Evolutionary conservation across 2,888 invertebrate genomes (phyloP), one percentile per base, ranked within the genome.

Genomic region (Osmoderma eremita): DNA sequence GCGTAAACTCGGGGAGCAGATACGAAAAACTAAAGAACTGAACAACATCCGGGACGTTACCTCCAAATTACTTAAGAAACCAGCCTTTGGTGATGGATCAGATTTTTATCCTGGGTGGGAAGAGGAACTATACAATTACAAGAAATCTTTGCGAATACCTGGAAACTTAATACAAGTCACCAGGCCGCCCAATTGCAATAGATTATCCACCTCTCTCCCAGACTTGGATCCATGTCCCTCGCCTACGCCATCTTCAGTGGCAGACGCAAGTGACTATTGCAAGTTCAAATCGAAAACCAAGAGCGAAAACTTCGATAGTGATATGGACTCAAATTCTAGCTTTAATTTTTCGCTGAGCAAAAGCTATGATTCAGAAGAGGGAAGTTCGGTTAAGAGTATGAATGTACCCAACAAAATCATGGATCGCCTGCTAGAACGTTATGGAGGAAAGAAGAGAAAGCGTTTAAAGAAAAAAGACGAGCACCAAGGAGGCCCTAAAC

Each of bases 91-190:
- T 2, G 89, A 89, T 78, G 90, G 90, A 36, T 88, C 89, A 45
- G 89, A 89, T 76, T 91, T 91, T 76, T 86, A 88, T 73, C 91
- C 92, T 0, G 91, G 92, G 0, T 93, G 92, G 92, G 92, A 92
- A 81, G 91, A 93, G 77, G 93, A 93, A 76, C 86, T 94, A 15
- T 93, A 91, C 76, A 89, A 88, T 74, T 94, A 91, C 77, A 94
- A 94, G 79, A 87, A 91, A 73, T 91, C 93, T 0, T 82, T 94
- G 15, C 87, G 94, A 74, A 92, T 94, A 87, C 94, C 94, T 1
- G 86, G 90, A 38, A 88, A 91, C 73, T 84, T 94, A 58, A 94
- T 94, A 72, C 91, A 91, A 41, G 91, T 94, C 65, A 90, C 91
- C 36, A 87, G 91, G 72, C 90, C 91, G 1, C 89, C 89, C 22